Evolutionary conservation across 1,140 invertebrate species (phyloP).

Genomic region (Diorhabda elongata): DNA sequence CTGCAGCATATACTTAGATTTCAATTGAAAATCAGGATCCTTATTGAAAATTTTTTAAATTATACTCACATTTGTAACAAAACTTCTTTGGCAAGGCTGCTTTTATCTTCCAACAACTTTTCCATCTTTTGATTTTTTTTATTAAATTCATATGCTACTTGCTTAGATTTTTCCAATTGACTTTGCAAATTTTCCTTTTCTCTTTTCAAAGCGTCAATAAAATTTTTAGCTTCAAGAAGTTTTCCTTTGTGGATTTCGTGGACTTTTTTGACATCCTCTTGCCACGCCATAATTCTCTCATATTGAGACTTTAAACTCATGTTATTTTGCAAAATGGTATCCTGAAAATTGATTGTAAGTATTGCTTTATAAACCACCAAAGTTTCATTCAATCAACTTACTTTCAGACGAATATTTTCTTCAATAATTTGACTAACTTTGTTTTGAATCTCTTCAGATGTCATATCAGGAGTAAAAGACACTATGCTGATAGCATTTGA

Average conservation of each 20-base stretch:
- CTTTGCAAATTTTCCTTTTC: constrained; percentile 6
- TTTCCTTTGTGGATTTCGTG: constrained; percentile 52
- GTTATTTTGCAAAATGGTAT: constrained; percentile 54
- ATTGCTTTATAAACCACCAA: too few species aligned
- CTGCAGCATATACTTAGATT: too few species aligned
- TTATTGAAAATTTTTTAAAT: too few species aligned
- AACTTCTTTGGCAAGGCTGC: background rate
- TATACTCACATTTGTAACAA: too few species aligned
- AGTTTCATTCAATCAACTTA: constrained; percentile 2
- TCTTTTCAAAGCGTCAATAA: constrained; percentile 38
- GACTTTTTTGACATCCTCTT: constrained; percentile 49
- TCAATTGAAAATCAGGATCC: too few species aligned
- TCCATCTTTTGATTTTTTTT: background rate
- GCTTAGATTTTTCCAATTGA: background rate
- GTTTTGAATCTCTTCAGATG: constrained; percentile 23
- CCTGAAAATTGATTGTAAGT: constrained; percentile 27
- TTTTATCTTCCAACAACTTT: constrained; percentile 6
- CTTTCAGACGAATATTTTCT: constrained; percentile 27
- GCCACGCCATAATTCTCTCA: constrained; percentile 50
- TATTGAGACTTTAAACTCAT: constrained; percentile 54
- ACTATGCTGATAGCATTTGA: constrained; percentile 9
- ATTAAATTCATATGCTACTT: background rate
- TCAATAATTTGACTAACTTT: constrained; percentile 26
- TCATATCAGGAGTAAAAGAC: constrained; percentile 19
- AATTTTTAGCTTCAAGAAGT: constrained; percentile 50